Base-by-base conservation (phyloP, 1,140 invertebrate species). In the Monomorium pharaonis region DNA sequence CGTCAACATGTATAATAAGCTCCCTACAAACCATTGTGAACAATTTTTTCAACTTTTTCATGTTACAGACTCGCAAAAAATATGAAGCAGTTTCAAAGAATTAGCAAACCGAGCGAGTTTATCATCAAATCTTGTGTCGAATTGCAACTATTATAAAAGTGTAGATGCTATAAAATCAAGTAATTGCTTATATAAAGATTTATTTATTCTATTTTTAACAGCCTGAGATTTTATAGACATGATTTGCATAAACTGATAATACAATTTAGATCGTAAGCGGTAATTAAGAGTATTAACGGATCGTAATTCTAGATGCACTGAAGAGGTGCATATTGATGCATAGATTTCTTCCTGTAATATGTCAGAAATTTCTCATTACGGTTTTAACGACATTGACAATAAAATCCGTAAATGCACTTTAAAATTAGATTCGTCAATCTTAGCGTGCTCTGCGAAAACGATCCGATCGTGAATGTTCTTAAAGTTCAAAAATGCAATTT, bases 371-470 rank as follows among this genome's bases (percentile, higher is more conserved):
- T 18, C 75, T 63, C 44, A 51, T 78, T 78, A 78, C 10, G 3
- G 10, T n/a, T 65, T 65, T 78, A 78, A 51, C 9, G 27, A 63
- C 27, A 78, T 14, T 37, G 24, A 63, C 30, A 10, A 63, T 63
- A 65, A 78, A 78, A 65, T 18, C 37, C n/a, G 14, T 49, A 63
- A 77, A 77, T 27, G 42, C 58, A 24, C 27, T 49, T 51, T 65
- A 33, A 24, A 30, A 78, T 63, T 47, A 62, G 0, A 18, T 62
- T 33, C 30, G 18, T 49, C 56, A 12, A 63, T 7, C 14, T 33
- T 33, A 18, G 18, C 42, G 47, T 18, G 24, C 33, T 54, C 69
- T 62, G 42, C 21, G 37, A 63, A 27, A 65, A 78, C 42, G 65
- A 65, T 78, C 33, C 24, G 18, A 77, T 30, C 42, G 58, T 63